Evolutionary conservation across 2,797 vertebrate species (phyloP).

Genomic region (Hippopotamyrus pictus): DNA sequence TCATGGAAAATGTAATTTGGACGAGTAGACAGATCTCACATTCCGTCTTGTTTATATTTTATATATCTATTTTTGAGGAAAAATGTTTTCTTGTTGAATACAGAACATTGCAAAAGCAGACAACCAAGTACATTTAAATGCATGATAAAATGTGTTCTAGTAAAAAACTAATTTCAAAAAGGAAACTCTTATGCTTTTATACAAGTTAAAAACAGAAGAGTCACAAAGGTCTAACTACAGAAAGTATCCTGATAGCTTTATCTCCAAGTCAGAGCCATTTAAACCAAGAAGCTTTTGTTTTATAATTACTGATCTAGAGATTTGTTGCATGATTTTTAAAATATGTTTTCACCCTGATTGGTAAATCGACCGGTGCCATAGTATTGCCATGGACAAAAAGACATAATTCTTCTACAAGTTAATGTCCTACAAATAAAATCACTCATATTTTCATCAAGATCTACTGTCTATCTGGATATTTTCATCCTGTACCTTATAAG

Average conservation of each 20-base stretch:
- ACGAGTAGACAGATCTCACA: background rate
- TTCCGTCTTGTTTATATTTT: background rate
- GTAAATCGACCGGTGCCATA: background rate
- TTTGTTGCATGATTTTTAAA: background rate
- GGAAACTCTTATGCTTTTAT: background rate
- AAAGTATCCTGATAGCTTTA: background rate
- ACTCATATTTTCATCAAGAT: background rate
- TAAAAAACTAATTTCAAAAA: background rate
- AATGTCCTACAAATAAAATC: background rate
- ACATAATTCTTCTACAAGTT: background rate
- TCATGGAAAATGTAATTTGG: background rate
- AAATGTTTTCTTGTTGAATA: background rate
- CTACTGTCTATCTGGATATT: background rate
- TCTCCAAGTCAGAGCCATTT: background rate
- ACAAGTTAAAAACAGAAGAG: background rate
- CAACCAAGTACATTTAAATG: background rate
- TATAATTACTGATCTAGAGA: background rate
- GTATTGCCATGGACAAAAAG: background rate
- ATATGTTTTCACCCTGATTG: background rate
- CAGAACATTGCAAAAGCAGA: background rate
- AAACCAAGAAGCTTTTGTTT: background rate
- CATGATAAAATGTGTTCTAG: background rate
- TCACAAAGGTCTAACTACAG: background rate
- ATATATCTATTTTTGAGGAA: background rate
- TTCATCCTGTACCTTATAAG: background rate